Percentiles rank a stretch among this genome's conserved stretches.
Conservation (phyloP, 2,797 vertebrate species). For the Enteromius argenteus region DNA sequence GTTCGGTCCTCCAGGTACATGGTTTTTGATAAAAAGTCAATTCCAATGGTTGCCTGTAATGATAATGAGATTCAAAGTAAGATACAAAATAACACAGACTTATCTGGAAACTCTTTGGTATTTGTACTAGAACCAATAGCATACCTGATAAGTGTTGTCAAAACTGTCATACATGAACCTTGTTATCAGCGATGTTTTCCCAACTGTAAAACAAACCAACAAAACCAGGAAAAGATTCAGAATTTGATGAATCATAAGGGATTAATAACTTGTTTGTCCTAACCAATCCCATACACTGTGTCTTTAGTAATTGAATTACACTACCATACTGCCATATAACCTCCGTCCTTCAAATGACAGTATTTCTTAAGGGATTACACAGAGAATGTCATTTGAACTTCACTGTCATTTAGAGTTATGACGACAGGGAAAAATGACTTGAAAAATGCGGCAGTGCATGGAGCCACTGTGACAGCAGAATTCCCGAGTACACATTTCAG, state of each 20-base stretch:
- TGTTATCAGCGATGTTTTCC: slow-evolving; percentile 85
- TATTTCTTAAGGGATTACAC: slow-evolving; percentile 7
- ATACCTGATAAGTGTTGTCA: slow-evolving; percentile 86
- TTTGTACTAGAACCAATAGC: slow-evolving; percentile 6
- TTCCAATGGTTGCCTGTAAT: slow-evolving; percentile 88
- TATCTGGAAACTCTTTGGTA: background rate
- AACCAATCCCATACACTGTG: background rate
- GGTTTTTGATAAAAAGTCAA: slow-evolving; percentile 93
- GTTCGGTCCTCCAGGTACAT: slow-evolving; percentile 94
- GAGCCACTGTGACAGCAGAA: background rate
- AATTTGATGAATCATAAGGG: slow-evolving; percentile 3
- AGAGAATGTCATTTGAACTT: background rate
- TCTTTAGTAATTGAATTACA: background rate
- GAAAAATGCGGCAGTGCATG: background rate
- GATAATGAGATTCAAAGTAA: slow-evolving; percentile 56
- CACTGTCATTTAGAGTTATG: slow-evolving; percentile 6
- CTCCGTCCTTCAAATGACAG: slow-evolving; percentile 8
- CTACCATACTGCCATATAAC: background rate
- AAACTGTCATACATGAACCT: slow-evolving; percentile 87
- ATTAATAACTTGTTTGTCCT: slow-evolving; percentile 8
- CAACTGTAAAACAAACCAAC: slow-evolving; percentile 75
- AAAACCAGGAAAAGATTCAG: slow-evolving; percentile 1
- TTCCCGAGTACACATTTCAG: slow-evolving; percentile 25
- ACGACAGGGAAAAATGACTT: background rate
- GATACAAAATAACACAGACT: background rate